Conservation (phyloP, 2,888 invertebrate species). For the Drosophila paracracens region DNA sequence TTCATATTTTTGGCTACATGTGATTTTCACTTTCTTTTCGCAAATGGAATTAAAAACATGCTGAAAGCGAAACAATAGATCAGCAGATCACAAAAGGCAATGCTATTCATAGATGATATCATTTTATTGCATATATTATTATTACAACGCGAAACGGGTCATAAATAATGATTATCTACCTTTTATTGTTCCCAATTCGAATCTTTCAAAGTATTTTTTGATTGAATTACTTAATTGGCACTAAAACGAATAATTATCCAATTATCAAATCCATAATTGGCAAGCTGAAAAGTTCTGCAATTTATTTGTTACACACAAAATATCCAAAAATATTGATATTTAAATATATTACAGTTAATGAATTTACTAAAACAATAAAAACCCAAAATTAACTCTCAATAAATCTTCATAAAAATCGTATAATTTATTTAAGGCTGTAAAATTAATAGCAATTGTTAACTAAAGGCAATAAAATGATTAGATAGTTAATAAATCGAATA, state of each 20-base stretch:
- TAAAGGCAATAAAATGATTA: not conserved
- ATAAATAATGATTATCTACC: not conserved
- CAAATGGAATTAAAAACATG: conserved; percentile 43
- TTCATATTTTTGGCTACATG: conserved; percentile 3
- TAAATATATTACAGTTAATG: not conserved
- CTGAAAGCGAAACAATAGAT: conserved; percentile 45
- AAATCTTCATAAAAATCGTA: not conserved
- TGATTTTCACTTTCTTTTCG: conserved; percentile 47
- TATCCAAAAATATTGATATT: not conserved
- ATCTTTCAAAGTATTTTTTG: not conserved
- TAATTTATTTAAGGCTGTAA: not conserved
- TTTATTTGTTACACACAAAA: not conserved
- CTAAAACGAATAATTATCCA: not conserved
- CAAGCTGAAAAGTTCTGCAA: not conserved
- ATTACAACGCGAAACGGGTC: not conserved
- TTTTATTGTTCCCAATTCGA: not conserved
- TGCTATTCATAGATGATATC: not conserved
- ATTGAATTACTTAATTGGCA: not conserved
- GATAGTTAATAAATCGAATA: not conserved
- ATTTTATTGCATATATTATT: conserved; percentile 5
- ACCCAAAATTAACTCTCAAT: not conserved
- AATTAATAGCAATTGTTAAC: not conserved
- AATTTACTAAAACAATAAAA: not conserved
- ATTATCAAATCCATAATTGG: not conserved
- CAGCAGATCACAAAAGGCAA: conserved; percentile 3